Evolutionary conservation across 2,888 invertebrate genomes (phyloP).

Genomic region (Scelioninae gen. 1): DNA sequence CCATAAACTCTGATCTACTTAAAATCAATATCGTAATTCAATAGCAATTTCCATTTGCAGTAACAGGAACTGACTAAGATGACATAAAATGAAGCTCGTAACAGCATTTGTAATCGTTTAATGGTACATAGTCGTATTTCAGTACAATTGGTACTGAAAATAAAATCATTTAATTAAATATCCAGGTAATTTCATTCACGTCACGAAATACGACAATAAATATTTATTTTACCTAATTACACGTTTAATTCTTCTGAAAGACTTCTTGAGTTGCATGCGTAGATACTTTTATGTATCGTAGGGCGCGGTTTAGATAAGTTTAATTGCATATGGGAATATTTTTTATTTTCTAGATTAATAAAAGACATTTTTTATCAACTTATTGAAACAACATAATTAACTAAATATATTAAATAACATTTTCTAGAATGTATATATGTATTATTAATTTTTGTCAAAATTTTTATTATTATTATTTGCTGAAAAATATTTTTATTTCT

Average conservation of each 20-base stretch:
- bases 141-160: constrained; percentile 28
- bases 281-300: constrained; percentile 12
- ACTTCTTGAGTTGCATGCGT: constrained; percentile 27
- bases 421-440: too few species aligned
- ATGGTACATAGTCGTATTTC: constrained; percentile 14
- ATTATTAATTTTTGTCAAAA: too few species aligned
- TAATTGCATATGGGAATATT: constrained; percentile 32
- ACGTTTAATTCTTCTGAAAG: constrained; percentile 35
- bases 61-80: constrained; percentile 4
- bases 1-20: neutral
- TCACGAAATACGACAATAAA: constrained; percentile 38
- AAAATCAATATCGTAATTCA: neutral
- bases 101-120: constrained; percentile 22
- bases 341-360: constrained; percentile 32
- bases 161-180: constrained; percentile 49
- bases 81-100: constrained; percentile 20
- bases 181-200: constrained; percentile 24
- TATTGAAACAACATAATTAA: neutral
- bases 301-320: constrained; percentile 23
- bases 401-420: too few species aligned
- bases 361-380: constrained; percentile 23
- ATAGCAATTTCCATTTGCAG: constrained; percentile 10
- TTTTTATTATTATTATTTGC: too few species aligned
- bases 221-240: constrained; percentile 51
- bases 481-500: too few species aligned